A percentile compares a stretch with the other conserved stretches of the same genome.
Evolutionary conservation across 2,888 invertebrate genomes (phyloP).

Genomic region (Siphlonurus alternatus): DNA sequence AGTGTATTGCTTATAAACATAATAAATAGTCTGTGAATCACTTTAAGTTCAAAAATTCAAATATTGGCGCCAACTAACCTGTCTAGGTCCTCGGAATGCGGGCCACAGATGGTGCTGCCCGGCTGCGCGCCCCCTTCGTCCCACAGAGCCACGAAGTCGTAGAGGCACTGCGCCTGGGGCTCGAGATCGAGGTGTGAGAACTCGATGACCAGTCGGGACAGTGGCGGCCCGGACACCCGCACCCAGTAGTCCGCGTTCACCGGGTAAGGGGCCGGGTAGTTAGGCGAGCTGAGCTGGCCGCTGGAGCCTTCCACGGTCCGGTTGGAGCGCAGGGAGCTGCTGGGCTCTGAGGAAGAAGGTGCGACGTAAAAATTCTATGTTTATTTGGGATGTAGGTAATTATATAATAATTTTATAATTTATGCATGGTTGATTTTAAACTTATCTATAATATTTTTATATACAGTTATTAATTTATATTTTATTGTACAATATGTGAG

Average conservation of each 20-base stretch:
- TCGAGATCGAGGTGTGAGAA: slow-evolving; percentile 55
- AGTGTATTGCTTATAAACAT: too few species aligned
- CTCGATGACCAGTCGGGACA: slow-evolving; percentile 47
- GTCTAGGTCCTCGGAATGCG: slow-evolving; percentile 33
- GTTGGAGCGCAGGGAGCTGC: slow-evolving; percentile 20
- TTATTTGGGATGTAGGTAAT: too few species aligned
- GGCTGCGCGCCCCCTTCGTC: slow-evolving; percentile 17
- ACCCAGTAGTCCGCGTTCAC: slow-evolving; percentile 54
- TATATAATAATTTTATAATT: too few species aligned
- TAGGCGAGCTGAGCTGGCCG: slow-evolving; percentile 50
- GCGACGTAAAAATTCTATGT: too few species aligned
- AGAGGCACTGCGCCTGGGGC: slow-evolving; percentile 57
- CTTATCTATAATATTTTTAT: too few species aligned
- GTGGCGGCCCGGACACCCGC: slow-evolving; percentile 43
- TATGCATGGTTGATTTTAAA: too few species aligned
- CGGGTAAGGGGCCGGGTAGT: slow-evolving; percentile 51
- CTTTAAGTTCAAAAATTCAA: too few species aligned
- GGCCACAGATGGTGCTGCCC: slow-evolving; percentile 10
- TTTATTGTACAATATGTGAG: too few species aligned
- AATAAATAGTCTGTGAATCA: too few species aligned
- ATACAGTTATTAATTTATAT: too few species aligned
- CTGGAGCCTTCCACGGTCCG: slow-evolving; percentile 43
- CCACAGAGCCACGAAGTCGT: slow-evolving; percentile 55
- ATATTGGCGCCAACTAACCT: slow-evolving; percentile 16
- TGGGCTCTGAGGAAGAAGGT: background rate